Evolutionary conservation across 2,113 vertebrate genomes (phyloP).

Genomic region (Ginglymostoma cirratum): DNA sequence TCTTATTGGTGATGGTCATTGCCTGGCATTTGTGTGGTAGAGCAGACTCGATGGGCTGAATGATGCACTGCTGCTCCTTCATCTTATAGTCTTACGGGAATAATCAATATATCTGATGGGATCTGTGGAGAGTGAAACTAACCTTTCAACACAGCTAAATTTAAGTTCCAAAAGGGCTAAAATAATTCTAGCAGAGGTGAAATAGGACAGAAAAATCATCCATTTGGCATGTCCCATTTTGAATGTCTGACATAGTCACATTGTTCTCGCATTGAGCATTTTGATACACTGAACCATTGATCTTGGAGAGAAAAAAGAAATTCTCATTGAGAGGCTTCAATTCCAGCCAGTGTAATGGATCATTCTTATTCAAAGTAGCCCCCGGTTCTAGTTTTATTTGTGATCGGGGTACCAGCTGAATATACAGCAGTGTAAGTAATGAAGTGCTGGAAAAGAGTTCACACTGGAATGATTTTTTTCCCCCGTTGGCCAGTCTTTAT

Average conservation of each 20-base stretch:
- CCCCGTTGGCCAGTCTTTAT: not conserved
- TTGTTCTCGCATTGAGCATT: not conserved
- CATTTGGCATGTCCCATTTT: not conserved
- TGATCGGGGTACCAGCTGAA: not conserved
- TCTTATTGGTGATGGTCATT: too few species aligned
- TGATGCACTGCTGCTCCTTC: too few species aligned
- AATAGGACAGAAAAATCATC: not conserved
- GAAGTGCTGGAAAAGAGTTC: not conserved
- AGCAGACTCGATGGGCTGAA: too few species aligned
- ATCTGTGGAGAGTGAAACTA: not conserved
- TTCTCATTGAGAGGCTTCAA: not conserved
- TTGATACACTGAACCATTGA: not conserved
- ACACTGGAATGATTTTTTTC: not conserved
- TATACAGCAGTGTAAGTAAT: not conserved
- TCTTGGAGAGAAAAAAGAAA: not conserved
- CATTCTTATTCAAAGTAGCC: not conserved
- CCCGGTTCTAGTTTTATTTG: not conserved
- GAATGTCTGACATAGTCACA: not conserved
- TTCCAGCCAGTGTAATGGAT: not conserved
- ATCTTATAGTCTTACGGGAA: too few species aligned
- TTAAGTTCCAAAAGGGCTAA: not conserved
- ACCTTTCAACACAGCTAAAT: not conserved
- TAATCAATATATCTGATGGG: not conserved
- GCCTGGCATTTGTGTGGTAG: too few species aligned
- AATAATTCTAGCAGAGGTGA: not conserved